Percentiles rank a stretch among this genome's conserved stretches.
These are phyloP conservation scores for human (Homo sapiens) DNA, from an alignment of 2,113 vertebrate species.

Conservation along the genomic window DNA sequence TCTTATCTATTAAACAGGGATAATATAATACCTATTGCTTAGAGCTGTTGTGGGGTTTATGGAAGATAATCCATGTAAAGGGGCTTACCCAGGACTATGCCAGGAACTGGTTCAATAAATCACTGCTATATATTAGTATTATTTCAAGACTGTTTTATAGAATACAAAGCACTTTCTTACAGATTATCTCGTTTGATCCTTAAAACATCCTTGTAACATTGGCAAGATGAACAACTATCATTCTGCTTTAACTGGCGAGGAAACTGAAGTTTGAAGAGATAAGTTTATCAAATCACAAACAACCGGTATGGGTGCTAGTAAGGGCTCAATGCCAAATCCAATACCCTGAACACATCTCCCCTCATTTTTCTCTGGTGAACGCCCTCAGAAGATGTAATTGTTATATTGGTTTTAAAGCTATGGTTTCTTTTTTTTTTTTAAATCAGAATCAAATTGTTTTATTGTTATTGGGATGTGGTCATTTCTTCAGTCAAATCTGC, in stretches of 20 bases:
- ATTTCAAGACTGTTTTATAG: conserved; percentile 19
- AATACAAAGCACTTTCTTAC: background rate
- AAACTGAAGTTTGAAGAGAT: background rate
- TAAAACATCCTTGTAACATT: background rate
- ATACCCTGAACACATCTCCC: background rate
- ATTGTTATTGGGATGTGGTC: background rate
- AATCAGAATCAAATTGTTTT: background rate
- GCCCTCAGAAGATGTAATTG: background rate
- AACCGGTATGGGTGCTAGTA: background rate
- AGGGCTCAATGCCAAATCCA: background rate
- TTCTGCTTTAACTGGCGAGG: conserved; percentile 4
- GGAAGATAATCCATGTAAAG: conserved; percentile 43
- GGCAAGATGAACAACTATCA: background rate
- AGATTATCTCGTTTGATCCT: background rate
- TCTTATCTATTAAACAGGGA: conserved; percentile 35
- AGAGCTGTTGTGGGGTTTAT: background rate
- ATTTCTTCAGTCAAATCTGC: background rate
- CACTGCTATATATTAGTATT: conserved; percentile 21
- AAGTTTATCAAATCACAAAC: background rate
- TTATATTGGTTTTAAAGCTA: background rate
- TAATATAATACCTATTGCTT: conserved; percentile 33
- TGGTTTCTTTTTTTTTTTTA: background rate
- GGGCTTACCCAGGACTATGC: background rate
- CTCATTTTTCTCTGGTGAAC: background rate
- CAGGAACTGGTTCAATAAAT: background rate